phyloP scores from a whole-genome alignment of 2,797 vertebrate genomes.

The Chrysocyon brachyurus region DNA sequence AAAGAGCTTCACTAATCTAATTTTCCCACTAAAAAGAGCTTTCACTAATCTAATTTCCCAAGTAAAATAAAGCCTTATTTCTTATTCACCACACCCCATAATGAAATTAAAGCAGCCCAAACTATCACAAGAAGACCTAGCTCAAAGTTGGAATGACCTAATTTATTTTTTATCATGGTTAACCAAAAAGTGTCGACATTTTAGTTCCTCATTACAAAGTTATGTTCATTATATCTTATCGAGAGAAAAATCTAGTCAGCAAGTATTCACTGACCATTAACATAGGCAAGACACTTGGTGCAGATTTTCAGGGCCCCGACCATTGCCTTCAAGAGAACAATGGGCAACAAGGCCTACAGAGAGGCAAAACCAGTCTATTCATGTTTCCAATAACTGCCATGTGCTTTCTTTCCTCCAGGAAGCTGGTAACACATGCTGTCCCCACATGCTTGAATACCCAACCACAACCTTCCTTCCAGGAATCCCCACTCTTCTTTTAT shows the following conservation, averaged over 20 bases:
- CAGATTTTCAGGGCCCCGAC: conserved; percentile 35
- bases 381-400: background rate
- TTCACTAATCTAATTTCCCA: background rate
- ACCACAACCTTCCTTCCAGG: background rate
- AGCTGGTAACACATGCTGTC: background rate
- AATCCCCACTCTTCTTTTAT: background rate
- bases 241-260: background rate
- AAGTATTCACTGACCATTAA: background rate
- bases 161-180: conserved; percentile 28
- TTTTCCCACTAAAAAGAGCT: background rate
- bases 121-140: conserved; percentile 12
- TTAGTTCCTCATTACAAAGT: conserved; percentile 56
- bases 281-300: background rate
- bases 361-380: background rate
- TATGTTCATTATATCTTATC: conserved; percentile 30
- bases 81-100: background rate
- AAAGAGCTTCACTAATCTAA: background rate
- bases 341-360: background rate
- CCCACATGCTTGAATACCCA: background rate
- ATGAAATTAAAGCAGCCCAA: background rate
- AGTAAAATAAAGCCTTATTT: conserved; percentile 32
- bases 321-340: background rate
- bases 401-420: background rate
- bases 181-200: conserved; percentile 60
- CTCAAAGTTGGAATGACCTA: background rate